Evolutionary conservation across 2,888 invertebrate genomes (phyloP).

Genomic region (Endotricha flammealis): DNA sequence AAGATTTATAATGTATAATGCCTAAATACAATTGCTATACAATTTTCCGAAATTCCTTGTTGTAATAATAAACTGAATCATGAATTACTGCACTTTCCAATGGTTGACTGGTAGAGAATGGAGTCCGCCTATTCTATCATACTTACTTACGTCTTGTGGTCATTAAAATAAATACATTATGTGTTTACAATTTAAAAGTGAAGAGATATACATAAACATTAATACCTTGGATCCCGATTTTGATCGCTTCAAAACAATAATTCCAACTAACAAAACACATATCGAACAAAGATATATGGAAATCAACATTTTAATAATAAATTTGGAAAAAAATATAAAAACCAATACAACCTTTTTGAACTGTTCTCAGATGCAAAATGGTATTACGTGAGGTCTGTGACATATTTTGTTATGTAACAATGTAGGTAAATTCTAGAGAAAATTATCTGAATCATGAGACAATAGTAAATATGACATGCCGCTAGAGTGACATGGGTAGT

Average conservation of each 20-base stretch:
- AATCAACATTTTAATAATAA: conserved; percentile 45
- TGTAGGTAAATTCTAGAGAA: conserved; percentile 6
- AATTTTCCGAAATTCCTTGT: too few species aligned
- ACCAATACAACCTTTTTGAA: conserved; percentile 24
- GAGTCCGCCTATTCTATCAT: too few species aligned
- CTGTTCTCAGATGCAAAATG: not conserved
- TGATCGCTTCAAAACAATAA: conserved; percentile 43
- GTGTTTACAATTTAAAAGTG: too few species aligned
- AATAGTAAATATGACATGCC: conserved; percentile 6
- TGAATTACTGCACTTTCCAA: too few species aligned
- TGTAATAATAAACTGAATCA: too few species aligned
- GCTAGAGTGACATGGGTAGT: not conserved
- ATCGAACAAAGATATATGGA: conserved; percentile 48
- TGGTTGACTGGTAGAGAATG: too few species aligned
- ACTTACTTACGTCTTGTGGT: too few species aligned
- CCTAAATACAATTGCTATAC: too few species aligned
- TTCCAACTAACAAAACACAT: conserved; percentile 41
- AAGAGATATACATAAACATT: too few species aligned
- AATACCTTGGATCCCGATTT: conserved; percentile 37
- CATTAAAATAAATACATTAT: too few species aligned
- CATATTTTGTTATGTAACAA: not conserved
- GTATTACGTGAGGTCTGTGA: not conserved
- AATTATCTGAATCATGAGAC: conserved; percentile 14
- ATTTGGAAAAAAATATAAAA: not conserved
- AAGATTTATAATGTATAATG: too few species aligned